Base-by-base conservation (phyloP, 2,113 vertebrate genomes). In the Oncorhynchus clarkii region DNA sequence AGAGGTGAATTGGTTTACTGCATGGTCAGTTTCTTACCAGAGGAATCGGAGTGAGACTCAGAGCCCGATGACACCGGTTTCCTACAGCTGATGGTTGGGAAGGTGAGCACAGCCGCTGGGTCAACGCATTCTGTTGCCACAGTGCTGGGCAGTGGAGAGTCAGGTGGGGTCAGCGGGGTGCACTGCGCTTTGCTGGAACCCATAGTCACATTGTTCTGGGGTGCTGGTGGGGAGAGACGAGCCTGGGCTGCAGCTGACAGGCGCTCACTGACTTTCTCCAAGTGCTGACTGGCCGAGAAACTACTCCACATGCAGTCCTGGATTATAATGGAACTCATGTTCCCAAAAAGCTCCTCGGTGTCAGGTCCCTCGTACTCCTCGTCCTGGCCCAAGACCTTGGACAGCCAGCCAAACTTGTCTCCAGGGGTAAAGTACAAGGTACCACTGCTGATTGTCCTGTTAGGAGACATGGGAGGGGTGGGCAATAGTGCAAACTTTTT, bases 291-390 rank as follows among this genome's bases (percentile, higher is more conserved):
- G 73, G 94, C 93, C 0, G 96, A 96, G 85, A 96, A 96, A 1
- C 96, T 93, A 75, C 97, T 99, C 97, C 97, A 98, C 97, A 99
- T 99, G 88, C 97, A 99, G 92, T 98, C 97, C 82, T 92, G 94
- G 74, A 94, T 92, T 51, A 97, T 96, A 78, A 97, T 95, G 65
- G 96, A 96, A 83, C 94, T 96, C 57, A 96, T 91, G 91, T 97
- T 96, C 0, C 93, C 94, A 76, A 95, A 91, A 78, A 95, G 86
- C 74, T 92, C 87, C 73, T 90, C 90, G 0, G 92, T 89, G 75
- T 93, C 92, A 0, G 94, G 89, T 45, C 83, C 84, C 51, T 92
- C 92, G 48, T 90, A 94, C 29, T 93, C 94, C 64, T 97, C 96
- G n/a, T 97, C 96, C 81, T 92, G 94, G 2, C 85, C 72, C 31